Base-by-base conservation (phyloP, 92 coral and sea anemone genomes). In the Nematostella vectensis region DNA sequence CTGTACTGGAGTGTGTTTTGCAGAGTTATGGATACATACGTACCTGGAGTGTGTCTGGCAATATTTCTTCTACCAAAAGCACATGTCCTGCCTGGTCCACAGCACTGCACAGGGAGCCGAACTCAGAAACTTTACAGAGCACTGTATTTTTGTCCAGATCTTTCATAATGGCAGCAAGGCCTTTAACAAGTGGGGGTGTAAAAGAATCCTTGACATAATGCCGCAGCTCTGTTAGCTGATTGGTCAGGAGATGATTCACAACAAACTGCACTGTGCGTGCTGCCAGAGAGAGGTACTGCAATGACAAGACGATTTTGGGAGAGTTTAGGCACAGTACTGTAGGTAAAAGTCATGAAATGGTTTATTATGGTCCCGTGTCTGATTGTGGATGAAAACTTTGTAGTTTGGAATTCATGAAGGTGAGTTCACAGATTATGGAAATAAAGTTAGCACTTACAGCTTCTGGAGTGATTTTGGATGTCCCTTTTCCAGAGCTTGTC, bases 261-360 rank as follows among this genome's bases (percentile, higher is more conserved):
- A 93, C 62, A 62, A 93, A 93, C 74, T 70, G 93, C 3, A 93
- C 59, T n/a, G 89, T 82, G 55, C 72, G 72, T 20, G 80, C 72
- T 50, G 99, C 88, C 63, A 87, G 59, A 42, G 82, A 76, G 52
- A 93, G 55, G 64, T 86, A 86, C 99, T 93, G 58, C 26, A 49
- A 64, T 49, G 11, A 47, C 38, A 47, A 25, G 62, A 29, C 12
- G 19, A n/a, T 18, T 31, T n/a, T n/a, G n/a, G n/a, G n/a, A n/a
- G n/a, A n/a, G n/a, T n/a, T 18, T 0, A 9, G 8, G 21, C n/a
- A n/a, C n/a, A n/a, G n/a, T n/a, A n/a, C n/a, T n/a, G n/a, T n/a
- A n/a, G n/a, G 27, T 28, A 11, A 47, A 37, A 27, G 12, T 2
- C 21, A 16, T 17, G 11, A 1, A 48, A 31, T 19, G 4, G 26